These are phyloP conservation scores for Luffia ferchaultella DNA, from an alignment of 2,888 invertebrate genomes.

Conservation along the genomic window DNA sequence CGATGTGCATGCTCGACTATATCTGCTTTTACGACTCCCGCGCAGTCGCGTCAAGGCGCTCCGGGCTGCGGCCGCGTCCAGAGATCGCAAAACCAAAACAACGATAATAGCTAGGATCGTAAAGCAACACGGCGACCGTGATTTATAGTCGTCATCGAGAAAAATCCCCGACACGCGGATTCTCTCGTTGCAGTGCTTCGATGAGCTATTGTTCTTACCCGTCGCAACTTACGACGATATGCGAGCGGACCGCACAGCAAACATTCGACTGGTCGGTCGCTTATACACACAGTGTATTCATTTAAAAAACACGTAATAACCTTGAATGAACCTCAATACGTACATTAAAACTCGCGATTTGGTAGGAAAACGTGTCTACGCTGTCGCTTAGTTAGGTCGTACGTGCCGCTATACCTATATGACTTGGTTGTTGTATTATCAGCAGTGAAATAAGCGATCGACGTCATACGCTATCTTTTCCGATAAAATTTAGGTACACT, in stretches of 20 bases:
- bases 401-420: not conserved
- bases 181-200: constrained; percentile 42
- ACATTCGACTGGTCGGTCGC: too few species aligned
- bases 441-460: not conserved
- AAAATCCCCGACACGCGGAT: constrained; percentile 49
- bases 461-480: constrained; percentile 28
- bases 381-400: too few species aligned
- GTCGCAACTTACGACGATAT: not conserved
- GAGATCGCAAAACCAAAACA: constrained; percentile 58
- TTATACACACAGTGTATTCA: too few species aligned
- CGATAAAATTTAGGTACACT: constrained; percentile 41
- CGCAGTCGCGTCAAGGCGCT: constrained; percentile 24
- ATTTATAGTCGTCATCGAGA: constrained; percentile 56
- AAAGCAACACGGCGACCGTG: constrained; percentile 53
- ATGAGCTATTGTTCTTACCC: constrained; percentile 40
- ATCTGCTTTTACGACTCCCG: constrained; percentile 51
- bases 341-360: too few species aligned
- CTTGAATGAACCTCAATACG: too few species aligned
- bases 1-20: constrained; percentile 42
- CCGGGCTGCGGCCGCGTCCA: constrained; percentile 34
- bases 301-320: too few species aligned
- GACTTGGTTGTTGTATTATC: not conserved
- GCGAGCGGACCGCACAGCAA: too few species aligned
- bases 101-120: constrained; percentile 55
- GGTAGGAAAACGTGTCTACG: too few species aligned